These are phyloP conservation scores for Poecilia velifera DNA, from an alignment of 2,797 vertebrate genomes.

Conservation along the genomic window DNA sequence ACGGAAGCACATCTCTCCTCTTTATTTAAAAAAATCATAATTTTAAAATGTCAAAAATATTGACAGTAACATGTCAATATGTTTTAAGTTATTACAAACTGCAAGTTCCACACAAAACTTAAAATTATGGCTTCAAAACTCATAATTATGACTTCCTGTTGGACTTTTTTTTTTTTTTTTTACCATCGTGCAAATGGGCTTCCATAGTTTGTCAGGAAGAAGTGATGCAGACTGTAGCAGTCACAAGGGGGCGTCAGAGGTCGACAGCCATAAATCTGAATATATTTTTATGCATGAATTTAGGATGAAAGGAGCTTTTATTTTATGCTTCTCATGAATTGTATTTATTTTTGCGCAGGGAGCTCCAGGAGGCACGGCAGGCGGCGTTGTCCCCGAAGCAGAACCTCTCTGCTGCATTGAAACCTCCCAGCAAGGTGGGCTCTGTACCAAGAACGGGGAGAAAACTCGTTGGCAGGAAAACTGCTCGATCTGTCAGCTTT, in stretches of 20 bases:
- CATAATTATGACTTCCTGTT: too few relatives aligned
- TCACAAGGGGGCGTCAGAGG: neutral
- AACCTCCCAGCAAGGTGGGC: conserved; percentile 26
- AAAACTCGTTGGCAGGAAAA: conserved; percentile 84
- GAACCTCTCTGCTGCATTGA: conserved; percentile 31
- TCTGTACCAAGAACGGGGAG: conserved; percentile 64
- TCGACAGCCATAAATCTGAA: neutral
- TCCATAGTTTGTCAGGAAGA: too few relatives aligned
- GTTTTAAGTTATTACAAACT: too few relatives aligned
- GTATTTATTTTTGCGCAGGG: conserved; percentile 68
- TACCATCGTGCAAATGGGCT: too few relatives aligned
- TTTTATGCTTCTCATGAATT: neutral
- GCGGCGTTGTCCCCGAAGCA: conserved; percentile 79
- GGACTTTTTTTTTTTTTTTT: too few relatives aligned
- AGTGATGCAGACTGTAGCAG: neutral
- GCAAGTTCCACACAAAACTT: too few relatives aligned
- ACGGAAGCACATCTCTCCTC: too few relatives aligned
- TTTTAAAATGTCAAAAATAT: too few relatives aligned
- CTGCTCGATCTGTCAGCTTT: conserved; percentile 86
- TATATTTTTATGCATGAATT: neutral
- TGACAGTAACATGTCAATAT: too few relatives aligned
- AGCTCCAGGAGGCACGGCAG: conserved; percentile 88
- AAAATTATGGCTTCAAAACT: too few relatives aligned
- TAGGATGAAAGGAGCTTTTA: neutral
- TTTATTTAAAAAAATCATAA: too few relatives aligned